These are phyloP conservation scores for Drosophila santomea DNA, from an alignment of 1,140 invertebrate species.

Conservation along the genomic window DNA sequence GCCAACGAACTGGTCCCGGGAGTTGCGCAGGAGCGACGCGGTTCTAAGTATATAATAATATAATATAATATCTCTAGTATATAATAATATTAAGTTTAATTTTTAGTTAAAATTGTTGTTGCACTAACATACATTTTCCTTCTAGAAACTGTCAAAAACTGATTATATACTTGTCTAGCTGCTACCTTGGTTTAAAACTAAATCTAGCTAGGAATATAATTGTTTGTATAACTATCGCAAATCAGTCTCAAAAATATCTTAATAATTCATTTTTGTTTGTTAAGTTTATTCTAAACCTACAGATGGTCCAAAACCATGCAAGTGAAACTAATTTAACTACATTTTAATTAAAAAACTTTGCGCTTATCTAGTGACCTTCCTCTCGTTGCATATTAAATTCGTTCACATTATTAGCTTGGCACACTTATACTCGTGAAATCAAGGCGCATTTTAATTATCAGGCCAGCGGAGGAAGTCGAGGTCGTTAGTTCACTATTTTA, in stretches of 20 bases:
- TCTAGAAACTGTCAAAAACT: too few relatives aligned
- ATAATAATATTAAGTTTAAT: too few relatives aligned
- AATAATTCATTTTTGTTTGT: too few relatives aligned
- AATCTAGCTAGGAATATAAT: too few relatives aligned
- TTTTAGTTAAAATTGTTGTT: too few relatives aligned
- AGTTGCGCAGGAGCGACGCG: slow-evolving; percentile 83
- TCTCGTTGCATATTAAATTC: slow-evolving; percentile 15
- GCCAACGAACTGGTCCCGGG: slow-evolving; percentile 84
- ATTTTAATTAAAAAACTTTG: not conserved
- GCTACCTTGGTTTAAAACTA: too few relatives aligned
- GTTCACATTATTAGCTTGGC: slow-evolving; percentile 11
- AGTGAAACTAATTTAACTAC: not conserved
- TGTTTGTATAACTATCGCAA: too few relatives aligned
- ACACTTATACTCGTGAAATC: slow-evolving; percentile 32
- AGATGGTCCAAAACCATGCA: not conserved
- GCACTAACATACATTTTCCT: too few relatives aligned
- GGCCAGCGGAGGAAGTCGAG: slow-evolving; percentile 66
- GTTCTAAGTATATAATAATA: slow-evolving; percentile 7
- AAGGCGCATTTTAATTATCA: slow-evolving; percentile 70
- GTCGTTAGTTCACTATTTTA: slow-evolving; percentile 66
- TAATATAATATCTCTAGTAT: too few relatives aligned
- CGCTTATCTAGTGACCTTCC: slow-evolving; percentile 1
- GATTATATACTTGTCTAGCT: too few relatives aligned
- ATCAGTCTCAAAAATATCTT: too few relatives aligned
- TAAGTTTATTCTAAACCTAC: too few relatives aligned